These are phyloP conservation scores for Nycticorax nycticorax DNA, from an alignment of 2,113 vertebrate species.

Conservation along the genomic window DNA sequence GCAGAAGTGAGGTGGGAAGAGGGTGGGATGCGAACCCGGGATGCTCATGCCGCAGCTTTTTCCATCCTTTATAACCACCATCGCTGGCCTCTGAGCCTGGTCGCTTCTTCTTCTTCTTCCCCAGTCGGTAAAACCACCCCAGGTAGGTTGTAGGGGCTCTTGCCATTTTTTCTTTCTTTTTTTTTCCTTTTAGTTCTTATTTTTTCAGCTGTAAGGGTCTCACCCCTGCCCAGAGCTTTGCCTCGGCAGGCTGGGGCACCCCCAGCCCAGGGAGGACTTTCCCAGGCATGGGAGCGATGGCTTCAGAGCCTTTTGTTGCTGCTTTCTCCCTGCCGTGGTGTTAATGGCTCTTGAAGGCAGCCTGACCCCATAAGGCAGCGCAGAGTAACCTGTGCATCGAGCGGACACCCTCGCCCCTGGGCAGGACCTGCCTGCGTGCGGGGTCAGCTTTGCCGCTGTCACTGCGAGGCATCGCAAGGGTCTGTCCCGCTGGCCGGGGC, in stretches of 20 bases:
- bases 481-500: neutral
- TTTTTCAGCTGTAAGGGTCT: neutral
- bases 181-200: neutral
- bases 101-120: neutral
- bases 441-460: neutral
- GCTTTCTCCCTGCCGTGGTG: neutral
- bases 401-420: neutral
- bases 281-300: accelerated
- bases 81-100: neutral
- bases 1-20: neutral
- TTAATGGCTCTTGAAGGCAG: conserved; percentile 77
- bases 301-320: neutral
- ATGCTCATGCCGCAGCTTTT: accelerated
- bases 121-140: neutral
- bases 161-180: neutral
- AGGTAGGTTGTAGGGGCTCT: neutral
- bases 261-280: neutral
- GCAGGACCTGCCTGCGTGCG: neutral
- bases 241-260: neutral
- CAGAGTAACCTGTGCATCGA: neutral
- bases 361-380: conserved; percentile 15
- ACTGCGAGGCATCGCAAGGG: accelerated
- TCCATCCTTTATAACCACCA: neutral
- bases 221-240: neutral
- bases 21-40: neutral